A percentile compares a stretch with the other conserved stretches of the same genome.
phyloP scores from a whole-genome alignment of 2,888 invertebrate species.

The Amiota minor region DNA sequence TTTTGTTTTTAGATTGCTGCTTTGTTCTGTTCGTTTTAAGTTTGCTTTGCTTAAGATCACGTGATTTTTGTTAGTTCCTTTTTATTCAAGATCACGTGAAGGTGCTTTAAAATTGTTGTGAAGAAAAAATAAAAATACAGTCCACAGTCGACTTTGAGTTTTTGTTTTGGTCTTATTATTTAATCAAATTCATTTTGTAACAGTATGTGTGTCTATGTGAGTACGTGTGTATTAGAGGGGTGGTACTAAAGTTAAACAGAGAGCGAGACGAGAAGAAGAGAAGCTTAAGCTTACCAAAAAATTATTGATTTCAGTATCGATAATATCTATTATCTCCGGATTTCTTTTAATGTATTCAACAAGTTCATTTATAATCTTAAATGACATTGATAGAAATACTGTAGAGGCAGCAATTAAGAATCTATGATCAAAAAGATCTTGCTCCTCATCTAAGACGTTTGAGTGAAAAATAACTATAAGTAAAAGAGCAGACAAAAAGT shows the following conservation, averaged over 20 bases:
- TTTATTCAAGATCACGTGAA: too few species aligned
- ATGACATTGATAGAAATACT: conserved; percentile 71
- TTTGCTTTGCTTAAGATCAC: too few species aligned
- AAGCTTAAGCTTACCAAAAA: conserved; percentile 64
- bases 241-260: background rate
- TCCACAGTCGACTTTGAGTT: too few species aligned
- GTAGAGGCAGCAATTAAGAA: conserved; percentile 72
- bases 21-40: too few species aligned
- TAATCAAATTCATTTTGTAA: too few species aligned
- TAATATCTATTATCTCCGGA: conserved; percentile 69
- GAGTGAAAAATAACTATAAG: conserved; percentile 53
- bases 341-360: conserved; percentile 71
- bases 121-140: too few species aligned
- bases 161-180: too few species aligned
- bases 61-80: too few species aligned
- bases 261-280: too few species aligned
- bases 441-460: conserved; percentile 40
- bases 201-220: background rate
- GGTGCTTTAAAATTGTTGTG: too few species aligned
- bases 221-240: background rate
- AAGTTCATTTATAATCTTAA: conserved; percentile 71
- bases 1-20: too few species aligned
- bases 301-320: conserved; percentile 70
- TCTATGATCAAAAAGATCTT: conserved; percentile 67
- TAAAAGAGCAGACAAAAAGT: conserved; percentile 46